Conservation (phyloP, 2,113 vertebrate genomes). For the Ariopsis seemanni region DNA sequence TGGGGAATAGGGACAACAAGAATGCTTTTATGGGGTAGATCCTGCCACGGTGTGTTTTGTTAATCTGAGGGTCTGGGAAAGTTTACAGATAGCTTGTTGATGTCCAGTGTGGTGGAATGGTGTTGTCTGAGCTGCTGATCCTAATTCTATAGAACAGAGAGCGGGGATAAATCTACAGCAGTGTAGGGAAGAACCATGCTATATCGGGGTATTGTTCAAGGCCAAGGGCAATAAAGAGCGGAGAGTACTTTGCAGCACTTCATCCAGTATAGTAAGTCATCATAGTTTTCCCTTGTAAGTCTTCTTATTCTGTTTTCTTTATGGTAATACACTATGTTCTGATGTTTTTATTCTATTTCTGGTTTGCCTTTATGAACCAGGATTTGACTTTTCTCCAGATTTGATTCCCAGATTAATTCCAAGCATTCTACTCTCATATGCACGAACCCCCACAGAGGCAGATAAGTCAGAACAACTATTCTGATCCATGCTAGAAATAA, state of each 20-base stretch:
- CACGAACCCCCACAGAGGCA: slow-evolving; percentile 46
- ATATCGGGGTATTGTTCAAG: slow-evolving; percentile 60
- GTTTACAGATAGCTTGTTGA: slow-evolving; percentile 71
- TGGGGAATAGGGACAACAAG: slow-evolving; percentile 38
- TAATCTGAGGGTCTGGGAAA: slow-evolving; percentile 77
- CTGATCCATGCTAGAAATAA: slow-evolving; percentile 67
- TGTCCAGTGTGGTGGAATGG: slow-evolving; percentile 71
- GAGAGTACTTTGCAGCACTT: slow-evolving; percentile 50
- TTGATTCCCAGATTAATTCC: slow-evolving; percentile 60
- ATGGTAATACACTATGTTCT: slow-evolving; percentile 34
- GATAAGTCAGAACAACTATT: slow-evolving; percentile 49
- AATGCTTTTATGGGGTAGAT: slow-evolving; percentile 72
- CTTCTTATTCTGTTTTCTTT: slow-evolving; percentile 8
- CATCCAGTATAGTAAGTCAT: not conserved
- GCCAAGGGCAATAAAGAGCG: slow-evolving; percentile 53
- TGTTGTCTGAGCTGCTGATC: slow-evolving; percentile 70
- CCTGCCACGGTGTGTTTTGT: slow-evolving; percentile 61
- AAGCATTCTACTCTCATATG: slow-evolving; percentile 68
- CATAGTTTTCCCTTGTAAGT: not conserved
- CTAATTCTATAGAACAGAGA: slow-evolving; percentile 61
- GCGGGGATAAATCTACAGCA: slow-evolving; percentile 57
- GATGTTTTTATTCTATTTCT: slow-evolving; percentile 44
- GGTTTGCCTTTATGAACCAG: slow-evolving; percentile 31
- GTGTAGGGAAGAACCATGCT: slow-evolving; percentile 52
- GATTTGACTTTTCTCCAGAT: slow-evolving; percentile 39